Base-by-base conservation (phyloP, 2,888 invertebrate species). In the Sinelater perroti region DNA sequence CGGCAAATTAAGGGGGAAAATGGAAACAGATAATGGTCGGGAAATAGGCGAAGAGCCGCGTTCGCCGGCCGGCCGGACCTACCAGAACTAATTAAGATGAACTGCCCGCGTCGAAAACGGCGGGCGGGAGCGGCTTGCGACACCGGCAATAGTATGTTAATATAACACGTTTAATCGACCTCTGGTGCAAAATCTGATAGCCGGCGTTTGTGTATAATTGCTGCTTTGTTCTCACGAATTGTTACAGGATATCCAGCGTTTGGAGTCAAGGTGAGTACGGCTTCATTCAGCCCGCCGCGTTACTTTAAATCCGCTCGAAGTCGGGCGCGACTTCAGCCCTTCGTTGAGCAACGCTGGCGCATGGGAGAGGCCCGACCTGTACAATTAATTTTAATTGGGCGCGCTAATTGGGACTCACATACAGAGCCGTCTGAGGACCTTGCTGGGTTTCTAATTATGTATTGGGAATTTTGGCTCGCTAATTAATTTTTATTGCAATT, bases 191-290 rank as follows among this genome's bases (percentile, higher is more conserved):
- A 59, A 62, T 62, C 62, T 56, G 62, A 62, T 62, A 59, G 51
- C 24, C 53, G 46, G 50, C 59, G 53, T 57, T 61, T 56, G 46
- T 59, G 33, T 60, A 50, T 65, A 65, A 65, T 65, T 65, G 57
- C 49, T 61, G 62, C 62, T 65, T 63, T 65, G 65, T 65, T 65
- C 63, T 53, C 60, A 54, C 53, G 58, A 62, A 65, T 63, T 62
- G 57, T 63, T 57, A 62, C 62, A 60, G 63, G 62, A 63, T 63
- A 62, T 63, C 57, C 62, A 62, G 49, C 35, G 49, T 59, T 58
- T 55, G 44, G 53, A 65, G 65, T 60, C 65, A 65, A 65, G 65
- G 65, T 57, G 30, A 55, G n/a, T n/a, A n/a, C n/a, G n/a, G n/a
- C n/a, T n/a, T n/a, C n/a, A n/a, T n/a, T n/a, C n/a, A n/a, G n/a